Conservation (phyloP, 64 coral and sea anemone species). For the Stichodactyla mertensii region DNA sequence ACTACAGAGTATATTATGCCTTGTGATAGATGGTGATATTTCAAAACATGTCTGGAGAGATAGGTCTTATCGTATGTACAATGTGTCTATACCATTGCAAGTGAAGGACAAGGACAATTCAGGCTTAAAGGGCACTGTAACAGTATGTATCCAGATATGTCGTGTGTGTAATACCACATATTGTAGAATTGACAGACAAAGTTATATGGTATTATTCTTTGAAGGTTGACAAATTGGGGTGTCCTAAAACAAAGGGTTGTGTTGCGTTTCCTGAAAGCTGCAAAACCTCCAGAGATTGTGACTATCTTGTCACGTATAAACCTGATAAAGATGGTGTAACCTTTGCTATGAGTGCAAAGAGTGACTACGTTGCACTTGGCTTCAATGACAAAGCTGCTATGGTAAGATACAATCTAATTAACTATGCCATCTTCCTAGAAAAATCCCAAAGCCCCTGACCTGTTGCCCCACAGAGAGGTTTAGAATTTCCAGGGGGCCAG, state of each 20-base stretch:
- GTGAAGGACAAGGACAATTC: not conserved
- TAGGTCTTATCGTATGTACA: not conserved
- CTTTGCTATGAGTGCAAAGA: slow-evolving; percentile 66
- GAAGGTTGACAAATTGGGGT: slow-evolving; percentile 61
- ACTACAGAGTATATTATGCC: no score
- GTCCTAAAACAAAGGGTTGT: slow-evolving; percentile 52
- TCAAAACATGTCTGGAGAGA: not conserved
- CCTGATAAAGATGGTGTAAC: slow-evolving; percentile 25
- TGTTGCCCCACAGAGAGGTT: no score
- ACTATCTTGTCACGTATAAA: slow-evolving; percentile 55
- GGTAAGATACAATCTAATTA: not conserved
- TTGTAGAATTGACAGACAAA: no score
- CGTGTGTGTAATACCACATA: no score
- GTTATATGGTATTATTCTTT: not conserved
- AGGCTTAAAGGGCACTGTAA: not conserved
- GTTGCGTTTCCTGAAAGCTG: slow-evolving; percentile 41
- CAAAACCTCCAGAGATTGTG: slow-evolving; percentile 39
- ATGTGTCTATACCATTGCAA: not conserved
- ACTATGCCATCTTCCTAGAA: no score
- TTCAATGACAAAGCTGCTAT: slow-evolving; percentile 48
- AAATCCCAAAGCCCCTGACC: no score
- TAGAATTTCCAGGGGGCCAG: not conserved
- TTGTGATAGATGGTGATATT: not conserved
- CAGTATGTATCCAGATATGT: not conserved
- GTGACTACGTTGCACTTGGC: slow-evolving; percentile 44